phyloP scores from a whole-genome alignment of 2,888 invertebrate species.

The Suillia variegata region DNA sequence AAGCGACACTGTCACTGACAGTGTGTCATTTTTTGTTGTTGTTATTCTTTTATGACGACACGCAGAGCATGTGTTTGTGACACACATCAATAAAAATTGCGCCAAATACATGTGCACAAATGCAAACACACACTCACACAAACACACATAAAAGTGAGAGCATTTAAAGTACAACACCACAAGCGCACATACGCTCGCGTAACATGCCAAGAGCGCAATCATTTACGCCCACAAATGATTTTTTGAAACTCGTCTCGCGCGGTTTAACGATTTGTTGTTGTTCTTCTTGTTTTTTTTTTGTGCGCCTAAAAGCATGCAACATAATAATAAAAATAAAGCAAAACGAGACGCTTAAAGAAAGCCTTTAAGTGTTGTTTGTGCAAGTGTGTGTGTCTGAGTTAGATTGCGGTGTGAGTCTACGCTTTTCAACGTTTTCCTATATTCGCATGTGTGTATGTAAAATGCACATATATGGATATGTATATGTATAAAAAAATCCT shows the following conservation, averaged over 20 bases:
- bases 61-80: neutral
- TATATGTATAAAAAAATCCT: too few relatives aligned
- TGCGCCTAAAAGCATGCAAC: neutral
- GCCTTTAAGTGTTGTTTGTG: slow-evolving; percentile 16
- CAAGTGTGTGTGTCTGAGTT: slow-evolving; percentile 11
- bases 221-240: neutral
- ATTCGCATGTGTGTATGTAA: slow-evolving; percentile 19
- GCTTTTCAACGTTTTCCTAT: too few relatives aligned
- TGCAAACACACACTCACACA: too few relatives aligned
- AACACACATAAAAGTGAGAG: neutral
- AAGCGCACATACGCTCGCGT: neutral
- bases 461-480: neutral
- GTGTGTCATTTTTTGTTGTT: too few relatives aligned
- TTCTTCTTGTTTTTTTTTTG: too few relatives aligned
- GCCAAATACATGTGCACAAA: neutral
- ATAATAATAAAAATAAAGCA: neutral
- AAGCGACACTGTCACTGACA: too few relatives aligned
- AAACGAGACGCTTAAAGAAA: neutral
- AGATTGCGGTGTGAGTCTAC: too few relatives aligned
- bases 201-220: neutral
- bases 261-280: too few relatives aligned
- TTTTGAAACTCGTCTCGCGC: too few relatives aligned
- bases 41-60: too few relatives aligned
- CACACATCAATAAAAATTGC: neutral
- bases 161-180: neutral